Conservation (phyloP, 2,888 invertebrate species). For the Dastarcus helophoroides region DNA sequence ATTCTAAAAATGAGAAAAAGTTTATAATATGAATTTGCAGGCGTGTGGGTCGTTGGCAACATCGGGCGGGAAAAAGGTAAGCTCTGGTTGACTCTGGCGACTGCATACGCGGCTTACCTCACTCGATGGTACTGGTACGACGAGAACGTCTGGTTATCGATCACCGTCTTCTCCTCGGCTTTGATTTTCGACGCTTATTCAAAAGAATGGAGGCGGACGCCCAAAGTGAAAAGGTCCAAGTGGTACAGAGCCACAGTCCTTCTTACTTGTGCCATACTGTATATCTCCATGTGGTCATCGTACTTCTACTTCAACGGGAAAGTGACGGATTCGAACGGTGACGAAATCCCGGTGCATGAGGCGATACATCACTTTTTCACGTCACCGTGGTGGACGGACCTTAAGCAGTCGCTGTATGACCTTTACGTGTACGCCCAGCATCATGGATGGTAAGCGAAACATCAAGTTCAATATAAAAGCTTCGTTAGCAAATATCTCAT, state of each 20-base stretch:
- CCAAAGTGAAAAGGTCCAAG: conserved; percentile 37
- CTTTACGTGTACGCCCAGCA: conserved; percentile 68
- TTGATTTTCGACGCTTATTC: conserved; percentile 64
- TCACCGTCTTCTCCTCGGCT: conserved; percentile 54
- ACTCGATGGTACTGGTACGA: conserved; percentile 63
- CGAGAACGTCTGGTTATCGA: conserved; percentile 57
- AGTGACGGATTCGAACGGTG: conserved; percentile 64
- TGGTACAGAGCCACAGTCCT: conserved; percentile 46
- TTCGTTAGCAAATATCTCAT: no score
- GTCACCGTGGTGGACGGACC: conserved; percentile 79
- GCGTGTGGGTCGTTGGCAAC: conserved; percentile 84
- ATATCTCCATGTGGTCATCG: conserved; percentile 62
- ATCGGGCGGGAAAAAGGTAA: conserved; percentile 72
- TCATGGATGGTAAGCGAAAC: conserved; percentile 65
- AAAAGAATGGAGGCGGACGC: conserved; percentile 66
- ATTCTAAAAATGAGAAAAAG: no score
- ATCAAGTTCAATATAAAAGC: no score
- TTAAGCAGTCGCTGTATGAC: conserved; percentile 59
- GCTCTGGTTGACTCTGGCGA: conserved; percentile 56
- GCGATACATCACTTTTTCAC: conserved; percentile 83
- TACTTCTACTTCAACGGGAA: conserved; percentile 82
- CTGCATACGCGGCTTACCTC: conserved; percentile 56
- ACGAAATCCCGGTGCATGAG: conserved; percentile 78
- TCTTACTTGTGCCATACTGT: conserved; percentile 51
- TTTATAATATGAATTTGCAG: no score